Base-by-base conservation (phyloP, 2,888 invertebrate species). In the Hydraecia micacea region DNA sequence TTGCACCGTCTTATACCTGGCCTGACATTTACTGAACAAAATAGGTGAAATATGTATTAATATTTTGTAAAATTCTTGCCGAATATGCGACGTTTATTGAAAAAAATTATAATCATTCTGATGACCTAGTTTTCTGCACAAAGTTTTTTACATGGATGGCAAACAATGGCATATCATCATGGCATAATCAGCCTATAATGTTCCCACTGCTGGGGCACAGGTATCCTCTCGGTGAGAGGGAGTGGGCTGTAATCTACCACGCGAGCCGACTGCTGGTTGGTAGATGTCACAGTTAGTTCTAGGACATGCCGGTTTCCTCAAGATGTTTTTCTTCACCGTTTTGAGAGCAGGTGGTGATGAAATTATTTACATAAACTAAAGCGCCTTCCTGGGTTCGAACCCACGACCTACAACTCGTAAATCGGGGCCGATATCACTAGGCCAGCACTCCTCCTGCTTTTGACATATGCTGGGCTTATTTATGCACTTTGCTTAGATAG, bases 1-100 rank as follows among this genome's bases (percentile, higher is more conserved):
- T 88, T 85, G 79, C 81, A 79, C 76, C 68, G 68, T 74, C 80
- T 75, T 75, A 67, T 79, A 85, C 73, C 77, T 81, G 73, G 18
- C 55, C 49, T 78, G 39, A 74, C 49, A 79, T 86, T 75, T 80
- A 73, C 49, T 46, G 46, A 70, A 46, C 46, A 18, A 77, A 60
- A 21, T 36, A 63, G 65, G 55, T 55, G 52, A 71, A 73, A 68
- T 18, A 73, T 75, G 25, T 69, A 60, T 39, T 74, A 49, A 75
- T 81, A 74, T 77, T 75, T 73, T 46, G 25, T n/a, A 13, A 55
- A 32, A 67, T 73, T 72, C 67, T 75, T 73, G n/a, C 15, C 25
- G 11, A 67, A 63, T 32, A 13, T 42, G 21, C 21, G 39, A 60
- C 18, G 7, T 28, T 39, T 58, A 46, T 68, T 18, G 32, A 69